Evolutionary conservation across 1,140 invertebrate species (phyloP).

Genomic region (Drosophila navojoa): DNA sequence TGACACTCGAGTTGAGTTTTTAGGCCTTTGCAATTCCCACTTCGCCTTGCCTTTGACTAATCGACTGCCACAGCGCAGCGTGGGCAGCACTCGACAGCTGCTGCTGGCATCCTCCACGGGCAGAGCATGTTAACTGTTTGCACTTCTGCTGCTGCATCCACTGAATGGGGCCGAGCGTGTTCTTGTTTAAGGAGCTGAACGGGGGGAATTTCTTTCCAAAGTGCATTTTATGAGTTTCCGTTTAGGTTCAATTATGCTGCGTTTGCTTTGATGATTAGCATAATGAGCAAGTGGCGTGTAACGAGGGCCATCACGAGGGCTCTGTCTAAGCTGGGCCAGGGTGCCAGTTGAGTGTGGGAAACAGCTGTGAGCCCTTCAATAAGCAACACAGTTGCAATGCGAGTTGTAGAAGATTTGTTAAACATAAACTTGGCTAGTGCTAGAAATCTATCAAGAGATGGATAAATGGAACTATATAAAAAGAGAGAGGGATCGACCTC

Average conservation of each 20-base stretch:
- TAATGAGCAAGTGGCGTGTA: constrained; percentile 60
- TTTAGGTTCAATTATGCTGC: constrained; percentile 70
- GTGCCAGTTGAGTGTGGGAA: constrained; percentile 18
- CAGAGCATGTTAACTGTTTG: too few relatives aligned
- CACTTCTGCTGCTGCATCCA: too few relatives aligned
- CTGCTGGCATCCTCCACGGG: too few relatives aligned
- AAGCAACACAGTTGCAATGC: too few relatives aligned
- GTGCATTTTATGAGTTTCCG: constrained; percentile 75
- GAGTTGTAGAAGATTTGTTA: too few relatives aligned
- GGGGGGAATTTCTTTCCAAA: constrained; percentile 9
- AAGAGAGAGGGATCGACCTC: too few relatives aligned
- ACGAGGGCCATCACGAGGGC: constrained; percentile 26
- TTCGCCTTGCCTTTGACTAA: constrained; percentile 52
- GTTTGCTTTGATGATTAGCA: constrained; percentile 70
- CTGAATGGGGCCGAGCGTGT: too few relatives aligned
- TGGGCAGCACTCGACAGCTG: constrained; percentile 39
- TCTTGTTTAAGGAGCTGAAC: too few relatives aligned
- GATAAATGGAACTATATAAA: too few relatives aligned
- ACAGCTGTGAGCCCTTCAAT: background rate
- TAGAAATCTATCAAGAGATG: too few relatives aligned
- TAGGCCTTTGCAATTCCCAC: constrained; percentile 45
- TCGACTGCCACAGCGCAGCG: constrained; percentile 54
- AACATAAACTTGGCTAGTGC: too few relatives aligned
- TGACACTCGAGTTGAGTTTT: constrained; percentile 75
- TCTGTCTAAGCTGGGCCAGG: constrained; percentile 13